Evolutionary conservation across 2,113 vertebrate species (phyloP).

Genomic region (Romanogobio albipinnatus): DNA sequence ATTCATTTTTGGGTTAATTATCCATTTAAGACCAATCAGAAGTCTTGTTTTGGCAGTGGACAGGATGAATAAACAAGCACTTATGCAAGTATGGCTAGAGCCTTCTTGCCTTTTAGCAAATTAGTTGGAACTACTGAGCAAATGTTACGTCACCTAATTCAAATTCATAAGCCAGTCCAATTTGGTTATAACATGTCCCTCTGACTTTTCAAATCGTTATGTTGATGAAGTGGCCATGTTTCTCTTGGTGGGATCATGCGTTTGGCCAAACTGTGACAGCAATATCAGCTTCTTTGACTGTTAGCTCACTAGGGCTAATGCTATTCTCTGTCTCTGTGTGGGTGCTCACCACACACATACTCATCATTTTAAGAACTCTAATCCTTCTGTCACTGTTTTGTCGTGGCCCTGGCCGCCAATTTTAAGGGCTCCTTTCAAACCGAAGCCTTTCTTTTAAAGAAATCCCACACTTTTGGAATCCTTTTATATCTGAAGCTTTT

Average conservation of each 20-base stretch:
- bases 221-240: too few species aligned
- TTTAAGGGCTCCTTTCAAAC: not conserved
- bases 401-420: not conserved
- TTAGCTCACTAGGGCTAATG: constrained; percentile 14
- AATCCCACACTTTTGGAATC: constrained; percentile 7
- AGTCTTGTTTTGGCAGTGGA: not conserved
- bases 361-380: constrained; percentile 37
- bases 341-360: constrained; percentile 28
- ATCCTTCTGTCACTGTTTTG: constrained; percentile 24
- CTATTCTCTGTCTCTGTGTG: not conserved
- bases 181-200: not conserved
- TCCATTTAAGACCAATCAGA: constrained; percentile 3
- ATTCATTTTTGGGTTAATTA: not conserved
- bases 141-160: constrained; percentile 5
- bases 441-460: constrained; percentile 6
- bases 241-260: not conserved
- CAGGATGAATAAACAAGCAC: not conserved
- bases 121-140: not conserved
- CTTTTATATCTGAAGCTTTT: constrained; percentile 16
- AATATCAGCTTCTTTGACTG: not conserved
- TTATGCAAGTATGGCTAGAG: constrained; percentile 9
- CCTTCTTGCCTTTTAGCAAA: not conserved
- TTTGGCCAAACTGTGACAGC: not conserved
- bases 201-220: not conserved
- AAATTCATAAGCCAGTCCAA: not conserved